A percentile compares a stretch with the other conserved stretches of the same genome.
Conservation (phyloP, 2,888 invertebrate genomes). For the Erebia palarica region DNA sequence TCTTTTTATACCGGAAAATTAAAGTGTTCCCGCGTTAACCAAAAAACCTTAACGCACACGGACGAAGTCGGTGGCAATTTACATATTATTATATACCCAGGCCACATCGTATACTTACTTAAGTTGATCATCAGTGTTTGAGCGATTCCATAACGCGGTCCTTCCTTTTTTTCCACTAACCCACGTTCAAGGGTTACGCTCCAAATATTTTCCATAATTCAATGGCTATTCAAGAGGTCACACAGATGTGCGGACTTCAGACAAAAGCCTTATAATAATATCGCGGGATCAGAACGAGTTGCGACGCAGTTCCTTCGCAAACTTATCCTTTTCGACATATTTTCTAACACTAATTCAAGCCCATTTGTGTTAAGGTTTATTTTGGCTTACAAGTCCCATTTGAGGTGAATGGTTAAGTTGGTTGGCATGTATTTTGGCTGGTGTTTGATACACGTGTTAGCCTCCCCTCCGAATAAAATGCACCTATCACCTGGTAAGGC, state of each 20-base stretch:
- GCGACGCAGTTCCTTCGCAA: constrained; percentile 61
- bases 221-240: constrained; percentile 56
- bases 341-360: background rate
- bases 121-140: background rate
- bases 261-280: constrained; percentile 63
- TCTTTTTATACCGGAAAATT: too few relatives aligned
- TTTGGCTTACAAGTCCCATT: constrained; percentile 18
- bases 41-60: too few relatives aligned
- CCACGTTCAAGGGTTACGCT: constrained; percentile 45
- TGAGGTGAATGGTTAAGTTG: constrained; percentile 36
- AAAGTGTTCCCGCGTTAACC: too few relatives aligned
- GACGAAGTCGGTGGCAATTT: too few relatives aligned
- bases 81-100: too few relatives aligned
- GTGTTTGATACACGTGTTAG: constrained; percentile 65
- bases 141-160: constrained; percentile 11
- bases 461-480: constrained; percentile 63
- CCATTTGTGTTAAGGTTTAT: constrained; percentile 8
- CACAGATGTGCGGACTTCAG: constrained; percentile 69
- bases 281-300: constrained; percentile 60
- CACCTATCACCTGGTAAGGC: constrained; percentile 73
- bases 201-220: constrained; percentile 51
- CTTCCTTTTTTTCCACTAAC: constrained; percentile 24
- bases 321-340: constrained; percentile 31
- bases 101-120: too few relatives aligned
- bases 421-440: constrained; percentile 51